Evolutionary conservation across 2,888 invertebrate genomes (phyloP), one percentile per base, ranked within the genome.

Genomic region (Andrena marginata): DNA sequence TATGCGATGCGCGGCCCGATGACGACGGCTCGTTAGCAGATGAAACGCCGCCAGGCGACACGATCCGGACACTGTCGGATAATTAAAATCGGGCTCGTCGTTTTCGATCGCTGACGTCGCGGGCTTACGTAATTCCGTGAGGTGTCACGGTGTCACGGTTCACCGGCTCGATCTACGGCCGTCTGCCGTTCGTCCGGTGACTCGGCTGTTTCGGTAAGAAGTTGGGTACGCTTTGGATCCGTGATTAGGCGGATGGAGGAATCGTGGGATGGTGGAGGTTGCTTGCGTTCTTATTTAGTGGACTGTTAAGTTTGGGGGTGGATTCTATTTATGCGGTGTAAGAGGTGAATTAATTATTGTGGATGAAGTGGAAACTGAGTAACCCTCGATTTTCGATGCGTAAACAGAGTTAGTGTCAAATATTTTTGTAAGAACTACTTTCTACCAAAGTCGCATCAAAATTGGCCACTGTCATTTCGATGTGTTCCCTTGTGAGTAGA

Each of bases 11-110:
- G 33, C 51, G 54, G 73, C 35, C 56, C 74, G 86, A 70, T 79
- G 89, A 85, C 77, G 78, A 69, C 75, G 82, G 48, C 85, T 88
- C 87, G 88, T 88, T 89, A 88, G 80, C 82, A 83, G 78, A 84
- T 81, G 81, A 84, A 84, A 87, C 76, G 81, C 77, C 85, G 75
- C 23, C 54, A 73, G 60, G 54, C 77, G 79, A 87, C 86, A 84
- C 88, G 86, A 85, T 80, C 86, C 82, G 56, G 33, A 33, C 68
- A 56, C 31, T 64, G 71, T 31, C 67, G 35, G 84, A 85, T 88
- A 89, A 89, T 88, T 88, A 85, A 87, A 88, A 87, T 69, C 76
- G 64, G 35, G 69, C 65, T 64, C 74, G 35, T 67, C 77, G 86
- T 77, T 84, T 71, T 26, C 62, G 13, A 73, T 65, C 59, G 76